Base-by-base conservation (phyloP, 92 coral and sea anemone genomes). In the Paragorgia papillata region DNA sequence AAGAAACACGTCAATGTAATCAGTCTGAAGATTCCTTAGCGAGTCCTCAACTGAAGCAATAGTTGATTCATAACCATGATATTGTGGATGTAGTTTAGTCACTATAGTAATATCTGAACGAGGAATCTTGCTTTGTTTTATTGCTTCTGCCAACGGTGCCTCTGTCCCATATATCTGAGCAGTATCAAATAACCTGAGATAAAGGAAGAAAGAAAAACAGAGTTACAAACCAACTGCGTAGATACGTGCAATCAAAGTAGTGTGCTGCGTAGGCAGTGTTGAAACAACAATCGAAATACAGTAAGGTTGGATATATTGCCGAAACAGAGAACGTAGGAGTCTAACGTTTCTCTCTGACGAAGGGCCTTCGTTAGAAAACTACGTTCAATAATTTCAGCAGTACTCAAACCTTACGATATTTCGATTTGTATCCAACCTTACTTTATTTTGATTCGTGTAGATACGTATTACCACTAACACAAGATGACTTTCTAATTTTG, bases 161-260 rank as follows among this genome's bases (percentile, higher is more conserved):
- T 95, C 99, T 0, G 97, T 91, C 9, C 86, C 89, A 73, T 95
- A 95, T 0, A 90, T 93, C 62, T 95, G 99, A 8, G 99, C 99
- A 2, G 99, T 90, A 69, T 95, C 99, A 40, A 95, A 84, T 77
- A 95, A 39, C 80, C 99, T 95, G 24, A 21, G n/a, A 46, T 7
- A 25, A 58, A 58, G 12, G 44, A n/a, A 18, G 9, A 30, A 13
- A 27, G 49, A 59, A 18, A 7, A 34, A 78, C 20, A 3, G 25
- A 37, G n/a, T 27, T 25, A 10, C 0, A 5, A 1, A n/a, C 28
- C 20, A 14, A 34, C 3, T 65, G 34, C 6, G 43, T 37, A 12
- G 43, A 37, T 37, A 12, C 5, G 43, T 4, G n/a, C n/a, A n/a
- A n/a, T n/a, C n/a, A n/a, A n/a, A n/a, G n/a, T n/a, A n/a, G n/a